These are phyloP conservation scores for Lycophotia porphyrea DNA, from an alignment of 2,888 invertebrate genomes.

Conservation along the genomic window DNA sequence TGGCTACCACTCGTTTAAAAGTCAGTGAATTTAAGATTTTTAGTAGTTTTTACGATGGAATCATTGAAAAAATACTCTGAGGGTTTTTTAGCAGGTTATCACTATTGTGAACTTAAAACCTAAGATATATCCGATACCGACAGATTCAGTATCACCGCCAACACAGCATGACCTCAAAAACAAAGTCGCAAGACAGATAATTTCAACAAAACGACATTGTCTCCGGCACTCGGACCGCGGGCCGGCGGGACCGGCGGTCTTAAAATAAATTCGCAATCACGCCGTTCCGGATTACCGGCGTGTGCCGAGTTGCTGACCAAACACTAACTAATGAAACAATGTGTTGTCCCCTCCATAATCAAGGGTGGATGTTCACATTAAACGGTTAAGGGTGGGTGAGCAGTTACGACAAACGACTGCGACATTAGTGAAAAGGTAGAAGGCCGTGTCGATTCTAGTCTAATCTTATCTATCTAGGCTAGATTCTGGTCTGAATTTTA, in stretches of 20 bases:
- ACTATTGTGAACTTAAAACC: background rate
- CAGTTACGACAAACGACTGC: slow-evolving; percentile 36
- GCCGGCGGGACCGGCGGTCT: slow-evolving; percentile 43
- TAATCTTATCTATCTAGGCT: background rate
- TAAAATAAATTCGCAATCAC: slow-evolving; percentile 64
- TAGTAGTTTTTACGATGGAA: background rate
- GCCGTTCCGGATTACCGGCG: slow-evolving; percentile 61
- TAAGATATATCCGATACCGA: background rate
- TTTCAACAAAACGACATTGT: slow-evolving; percentile 15
- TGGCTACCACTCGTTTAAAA: too few species aligned
- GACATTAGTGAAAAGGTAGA: background rate
- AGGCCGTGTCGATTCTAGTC: background rate
- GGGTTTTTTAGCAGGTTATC: background rate
- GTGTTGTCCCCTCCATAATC: slow-evolving; percentile 76
- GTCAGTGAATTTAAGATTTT: background rate
- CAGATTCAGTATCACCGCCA: background rate
- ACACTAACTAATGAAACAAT: slow-evolving; percentile 80
- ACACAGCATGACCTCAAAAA: background rate
- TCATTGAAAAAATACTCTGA: background rate
- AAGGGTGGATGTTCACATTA: slow-evolving; percentile 73
- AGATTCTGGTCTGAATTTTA: background rate
- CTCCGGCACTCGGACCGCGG: background rate
- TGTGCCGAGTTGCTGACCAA: slow-evolving; percentile 81
- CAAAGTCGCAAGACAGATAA: slow-evolving; percentile 17
- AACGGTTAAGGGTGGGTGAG: slow-evolving; percentile 65